Percentiles rank a stretch among this genome's conserved stretches.
These are phyloP conservation scores for Idaea dimidiata DNA, from an alignment of 2,888 invertebrate species.

Conservation along the genomic window DNA sequence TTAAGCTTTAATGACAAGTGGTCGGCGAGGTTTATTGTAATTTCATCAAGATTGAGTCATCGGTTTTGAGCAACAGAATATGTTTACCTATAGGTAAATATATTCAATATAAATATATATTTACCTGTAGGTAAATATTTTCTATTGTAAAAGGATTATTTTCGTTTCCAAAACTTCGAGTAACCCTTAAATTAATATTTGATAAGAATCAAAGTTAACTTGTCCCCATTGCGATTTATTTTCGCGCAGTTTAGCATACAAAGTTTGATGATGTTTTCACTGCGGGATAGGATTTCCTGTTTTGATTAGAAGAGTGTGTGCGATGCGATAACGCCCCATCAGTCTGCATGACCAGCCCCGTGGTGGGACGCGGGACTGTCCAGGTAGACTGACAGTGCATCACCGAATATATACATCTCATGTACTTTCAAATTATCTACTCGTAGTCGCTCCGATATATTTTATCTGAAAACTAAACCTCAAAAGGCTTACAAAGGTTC, in stretches of 20 bases:
- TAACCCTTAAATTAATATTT: too few species aligned
- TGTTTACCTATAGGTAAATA: background rate
- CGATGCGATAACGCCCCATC: slow-evolving; percentile 38
- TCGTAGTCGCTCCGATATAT: background rate
- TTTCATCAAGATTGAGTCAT: background rate
- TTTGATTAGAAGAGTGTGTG: background rate
- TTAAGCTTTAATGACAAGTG: background rate
- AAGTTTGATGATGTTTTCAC: too few species aligned
- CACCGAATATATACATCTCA: slow-evolving; percentile 12
- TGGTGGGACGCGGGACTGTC: slow-evolving; percentile 61
- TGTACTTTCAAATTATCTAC: slow-evolving; percentile 20
- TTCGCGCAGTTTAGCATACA: too few species aligned
- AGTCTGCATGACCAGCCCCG: slow-evolving; percentile 38
- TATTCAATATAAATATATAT: too few species aligned
- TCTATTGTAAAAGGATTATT: too few species aligned
- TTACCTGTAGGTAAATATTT: too few species aligned
- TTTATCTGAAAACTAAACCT: background rate
- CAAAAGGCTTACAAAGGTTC: background rate
- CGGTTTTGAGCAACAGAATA: background rate
- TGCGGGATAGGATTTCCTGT: background rate
- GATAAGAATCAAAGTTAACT: too few species aligned
- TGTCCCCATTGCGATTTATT: too few species aligned
- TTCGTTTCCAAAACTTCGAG: too few species aligned
- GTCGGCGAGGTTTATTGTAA: background rate
- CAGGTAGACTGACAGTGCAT: slow-evolving; percentile 68